Base-by-base conservation (phyloP, 2,113 vertebrate genomes). In the Zosterops hypoxanthus region DNA sequence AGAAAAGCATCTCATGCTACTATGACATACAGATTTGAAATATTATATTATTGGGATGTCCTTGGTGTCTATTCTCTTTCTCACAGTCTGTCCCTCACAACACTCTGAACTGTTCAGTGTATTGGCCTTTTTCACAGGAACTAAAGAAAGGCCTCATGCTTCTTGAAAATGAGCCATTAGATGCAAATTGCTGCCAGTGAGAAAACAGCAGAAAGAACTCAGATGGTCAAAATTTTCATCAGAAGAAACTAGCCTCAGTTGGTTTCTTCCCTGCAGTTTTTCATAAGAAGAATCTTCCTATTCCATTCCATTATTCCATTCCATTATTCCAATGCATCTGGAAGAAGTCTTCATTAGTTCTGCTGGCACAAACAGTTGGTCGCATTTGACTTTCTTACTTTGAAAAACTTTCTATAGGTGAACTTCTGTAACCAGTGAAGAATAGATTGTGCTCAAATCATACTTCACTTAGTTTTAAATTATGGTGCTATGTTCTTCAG, bases 401-500 rank as follows among this genome's bases (percentile, higher is more conserved):
- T 55, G 76, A 86, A 92, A 95, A 88, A 70, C 14, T 86, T 95
- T 59, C 50, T 65, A 5, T 34, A 31, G 24, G 26, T 81, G 85
- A 96, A 88, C 72, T 95, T 42, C 26, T 90, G 59, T 42, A 83
- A 65, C 66, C 44, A 90, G 39, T 33, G 47, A 92, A 94, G 55
- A 82, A 94, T 2, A 56, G 46, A 59, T 53, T 83, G 66, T 77
- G 7, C 25, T 77, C n/a, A 88, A 85, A 88, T 57, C 23, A 46
- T 59, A 39, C 21, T 82, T 88, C 41, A 80, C 46, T 95, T 94
- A 88, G 75, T 83, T 97, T 93, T 90, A 88, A 86, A 92, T 80
- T 77, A 79, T 11, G 6, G 39, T 70, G 6, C 50, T 92, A 9
- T 50, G 55, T 88, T 93, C 26, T 52, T 83, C 56, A 88, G 82